These are phyloP conservation scores for Embidobia sp. DNA, from an alignment of 2,888 invertebrate species.

Conservation along the genomic window DNA sequence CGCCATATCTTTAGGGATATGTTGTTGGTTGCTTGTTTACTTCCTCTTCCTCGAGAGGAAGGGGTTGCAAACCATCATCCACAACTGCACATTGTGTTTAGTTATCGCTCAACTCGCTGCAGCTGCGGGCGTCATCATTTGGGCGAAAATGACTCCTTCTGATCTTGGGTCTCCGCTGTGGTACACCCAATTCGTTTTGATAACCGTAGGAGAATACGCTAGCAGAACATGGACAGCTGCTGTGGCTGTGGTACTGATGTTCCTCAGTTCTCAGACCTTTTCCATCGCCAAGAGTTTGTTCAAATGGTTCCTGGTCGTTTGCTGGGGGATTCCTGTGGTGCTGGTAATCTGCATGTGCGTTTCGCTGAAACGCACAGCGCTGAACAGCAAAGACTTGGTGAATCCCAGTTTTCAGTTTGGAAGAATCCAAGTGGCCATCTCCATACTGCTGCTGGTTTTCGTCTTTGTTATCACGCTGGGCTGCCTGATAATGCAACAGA, in stretches of 20 bases:
- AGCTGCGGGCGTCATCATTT: conserved; percentile 76
- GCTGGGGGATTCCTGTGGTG: conserved; percentile 86
- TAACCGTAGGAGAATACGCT: conserved; percentile 90
- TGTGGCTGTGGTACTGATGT: conserved; percentile 90
- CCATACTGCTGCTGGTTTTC: conserved; percentile 89
- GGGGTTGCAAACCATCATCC: conserved; percentile 90
- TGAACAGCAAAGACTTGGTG: conserved; percentile 84
- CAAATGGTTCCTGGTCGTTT: conserved; percentile 85
- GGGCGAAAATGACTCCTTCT: conserved; percentile 74
- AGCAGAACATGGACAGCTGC: conserved; percentile 93
- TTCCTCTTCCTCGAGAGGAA: conserved; percentile 86
- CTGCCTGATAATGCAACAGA: conserved; percentile 91
- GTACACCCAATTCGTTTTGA: conserved; percentile 88
- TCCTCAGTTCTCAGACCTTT: conserved; percentile 91
- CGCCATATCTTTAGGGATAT: conserved; percentile 89
- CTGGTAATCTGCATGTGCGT: conserved; percentile 86
- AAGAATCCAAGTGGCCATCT: conserved; percentile 88
- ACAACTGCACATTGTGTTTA: conserved; percentile 90
- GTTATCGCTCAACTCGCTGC: conserved; percentile 85
- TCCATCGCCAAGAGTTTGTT: conserved; percentile 91
- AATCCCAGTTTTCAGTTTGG: conserved; percentile 91
- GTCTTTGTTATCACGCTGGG: conserved; percentile 92
- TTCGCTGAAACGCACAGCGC: conserved; percentile 81
- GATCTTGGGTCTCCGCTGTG: conserved; percentile 71
- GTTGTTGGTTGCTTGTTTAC: conserved; percentile 89